Conservation (phyloP, 2,113 vertebrate species). For the Proteles cristata region DNA sequence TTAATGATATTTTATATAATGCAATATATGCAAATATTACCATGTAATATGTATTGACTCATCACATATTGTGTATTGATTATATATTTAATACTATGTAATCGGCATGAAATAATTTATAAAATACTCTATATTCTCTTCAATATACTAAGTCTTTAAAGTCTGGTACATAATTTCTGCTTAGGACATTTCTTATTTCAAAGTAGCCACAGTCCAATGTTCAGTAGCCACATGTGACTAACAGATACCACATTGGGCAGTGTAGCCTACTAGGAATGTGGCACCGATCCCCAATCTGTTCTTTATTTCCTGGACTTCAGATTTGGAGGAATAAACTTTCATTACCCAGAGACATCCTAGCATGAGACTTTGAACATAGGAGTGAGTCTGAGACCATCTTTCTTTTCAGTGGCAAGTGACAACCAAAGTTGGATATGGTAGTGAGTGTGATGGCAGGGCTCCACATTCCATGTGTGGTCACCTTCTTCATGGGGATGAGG, state of each 20-base stretch:
- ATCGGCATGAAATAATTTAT: neutral
- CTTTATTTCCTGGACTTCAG: neutral
- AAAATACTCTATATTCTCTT: neutral
- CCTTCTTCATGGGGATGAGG: neutral
- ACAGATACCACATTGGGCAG: neutral
- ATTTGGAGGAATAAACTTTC: neutral
- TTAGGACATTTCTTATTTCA: neutral
- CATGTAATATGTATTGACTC: neutral
- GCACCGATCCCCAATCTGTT: neutral
- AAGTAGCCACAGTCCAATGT: neutral
- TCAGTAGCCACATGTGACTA: neutral
- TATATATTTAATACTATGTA: neutral
- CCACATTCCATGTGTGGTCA: neutral
- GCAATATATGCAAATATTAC: neutral
- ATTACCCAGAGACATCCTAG: neutral
- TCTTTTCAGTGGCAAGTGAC: neutral
- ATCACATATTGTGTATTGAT: neutral
- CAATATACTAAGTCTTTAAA: neutral
- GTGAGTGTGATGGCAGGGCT: no score
- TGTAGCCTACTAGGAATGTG: neutral
- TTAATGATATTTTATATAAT: constrained; percentile 6
- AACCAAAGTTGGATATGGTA: neutral
- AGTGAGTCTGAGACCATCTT: neutral
- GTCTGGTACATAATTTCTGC: neutral
- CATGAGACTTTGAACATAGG: neutral